A percentile compares a stretch with the other conserved stretches of the same genome.
phyloP scores from a whole-genome alignment of 1,140 invertebrate genomes.

The Aphis gossypii region DNA sequence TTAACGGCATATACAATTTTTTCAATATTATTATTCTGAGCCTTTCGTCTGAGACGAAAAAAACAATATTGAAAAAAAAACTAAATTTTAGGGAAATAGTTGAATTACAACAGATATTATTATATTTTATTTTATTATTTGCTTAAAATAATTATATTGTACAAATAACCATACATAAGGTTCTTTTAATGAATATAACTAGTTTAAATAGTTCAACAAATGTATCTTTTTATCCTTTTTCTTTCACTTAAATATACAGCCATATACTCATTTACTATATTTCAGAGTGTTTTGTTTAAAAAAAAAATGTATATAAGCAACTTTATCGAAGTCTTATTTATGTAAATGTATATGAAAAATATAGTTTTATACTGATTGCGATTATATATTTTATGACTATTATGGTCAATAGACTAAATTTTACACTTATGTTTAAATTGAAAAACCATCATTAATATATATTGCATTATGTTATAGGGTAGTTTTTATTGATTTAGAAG shows the following conservation, averaged over 20 bases:
- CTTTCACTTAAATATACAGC: background rate
- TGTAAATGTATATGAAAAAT: background rate
- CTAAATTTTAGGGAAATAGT: background rate
- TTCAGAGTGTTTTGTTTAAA: background rate
- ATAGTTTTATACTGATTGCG: background rate
- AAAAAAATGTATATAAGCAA: background rate
- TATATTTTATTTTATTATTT: background rate
- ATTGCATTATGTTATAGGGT: background rate
- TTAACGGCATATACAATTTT: background rate
- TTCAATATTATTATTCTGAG: slow-evolving; percentile 25
- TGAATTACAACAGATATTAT: background rate
- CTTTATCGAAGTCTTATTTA: background rate
- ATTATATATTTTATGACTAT: too few relatives aligned
- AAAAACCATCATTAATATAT: background rate
- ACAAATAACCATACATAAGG: background rate
- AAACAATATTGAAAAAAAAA: background rate
- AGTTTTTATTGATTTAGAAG: background rate
- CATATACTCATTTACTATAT: too few relatives aligned
- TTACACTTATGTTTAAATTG: background rate
- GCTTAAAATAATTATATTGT: background rate
- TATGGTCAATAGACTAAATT: background rate
- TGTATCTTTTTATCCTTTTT: background rate
- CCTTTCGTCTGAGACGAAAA: background rate
- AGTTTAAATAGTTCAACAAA: background rate
- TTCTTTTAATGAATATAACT: background rate